Conservation (phyloP, 2,113 vertebrate species). For the Brachypodius melanocephalos region DNA sequence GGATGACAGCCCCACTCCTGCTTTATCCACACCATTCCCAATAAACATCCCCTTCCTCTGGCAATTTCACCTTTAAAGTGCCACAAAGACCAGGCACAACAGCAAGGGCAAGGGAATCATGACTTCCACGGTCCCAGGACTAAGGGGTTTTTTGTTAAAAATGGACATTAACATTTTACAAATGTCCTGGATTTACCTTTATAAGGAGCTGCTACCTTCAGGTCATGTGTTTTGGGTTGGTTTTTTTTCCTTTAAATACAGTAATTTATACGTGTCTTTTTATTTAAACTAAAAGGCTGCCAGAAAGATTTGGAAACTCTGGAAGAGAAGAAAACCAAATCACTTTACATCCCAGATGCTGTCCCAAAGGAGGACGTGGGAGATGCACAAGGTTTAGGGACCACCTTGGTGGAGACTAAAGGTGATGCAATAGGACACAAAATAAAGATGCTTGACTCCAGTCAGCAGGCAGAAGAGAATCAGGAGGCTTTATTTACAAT, state of each 20-base stretch:
- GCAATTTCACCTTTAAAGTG: not conserved
- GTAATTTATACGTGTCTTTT: not conserved
- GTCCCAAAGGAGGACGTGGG: not conserved
- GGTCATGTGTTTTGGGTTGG: not conserved
- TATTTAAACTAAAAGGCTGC: not conserved
- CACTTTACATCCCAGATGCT: too few species aligned
- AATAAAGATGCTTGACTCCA: too few species aligned
- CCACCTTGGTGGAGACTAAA: too few species aligned
- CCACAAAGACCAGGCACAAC: not conserved
- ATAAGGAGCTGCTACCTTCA: constrained; percentile 46
- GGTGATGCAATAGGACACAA: too few species aligned
- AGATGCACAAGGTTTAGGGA: not conserved
- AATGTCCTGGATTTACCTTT: constrained; percentile 10
- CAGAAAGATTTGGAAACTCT: not conserved
- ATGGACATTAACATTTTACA: not conserved
- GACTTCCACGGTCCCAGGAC: not conserved
- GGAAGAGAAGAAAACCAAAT: not conserved
- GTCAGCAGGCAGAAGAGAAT: too few species aligned
- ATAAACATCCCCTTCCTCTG: not conserved
- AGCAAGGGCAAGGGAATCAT: accelerated
- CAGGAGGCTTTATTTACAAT: too few species aligned
- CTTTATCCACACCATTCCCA: accelerated
- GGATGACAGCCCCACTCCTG: not conserved
- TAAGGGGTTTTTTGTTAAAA: not conserved
- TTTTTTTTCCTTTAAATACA: not conserved